Evolutionary conservation across 1,140 invertebrate species (phyloP).

Genomic region (Lepidostoma basale): DNA sequence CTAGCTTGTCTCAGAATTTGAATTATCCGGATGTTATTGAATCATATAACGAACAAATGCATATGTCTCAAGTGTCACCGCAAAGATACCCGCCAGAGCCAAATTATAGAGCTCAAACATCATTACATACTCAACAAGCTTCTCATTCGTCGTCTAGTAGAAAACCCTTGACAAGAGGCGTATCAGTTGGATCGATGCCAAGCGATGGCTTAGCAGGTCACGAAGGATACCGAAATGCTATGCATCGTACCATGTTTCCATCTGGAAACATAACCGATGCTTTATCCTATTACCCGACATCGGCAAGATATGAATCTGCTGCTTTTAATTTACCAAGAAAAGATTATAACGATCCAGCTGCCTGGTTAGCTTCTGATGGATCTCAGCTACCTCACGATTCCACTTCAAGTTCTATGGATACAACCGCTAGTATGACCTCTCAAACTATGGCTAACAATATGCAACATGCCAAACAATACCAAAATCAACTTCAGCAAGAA

Average conservation of each 20-base stretch:
- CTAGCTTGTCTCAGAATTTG: slow-evolving; percentile 64
- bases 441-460: slow-evolving; percentile 63
- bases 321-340: slow-evolving; percentile 62
- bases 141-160: slow-evolving; percentile 52
- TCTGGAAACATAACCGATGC: slow-evolving; percentile 77
- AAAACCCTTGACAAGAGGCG: slow-evolving; percentile 56
- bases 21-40: slow-evolving; percentile 73
- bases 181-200: slow-evolving; percentile 60
- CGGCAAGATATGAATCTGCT: slow-evolving; percentile 69
- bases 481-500: slow-evolving; percentile 64
- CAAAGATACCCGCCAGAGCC: slow-evolving; percentile 60
- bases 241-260: slow-evolving; percentile 72
- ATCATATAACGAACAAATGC: slow-evolving; percentile 66
- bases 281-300: slow-evolving; percentile 76
- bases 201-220: slow-evolving; percentile 65
- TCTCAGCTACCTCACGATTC: slow-evolving; percentile 63
- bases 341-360: slow-evolving; percentile 63
- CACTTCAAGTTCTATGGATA: slow-evolving; percentile 66
- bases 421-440: slow-evolving; percentile 64
- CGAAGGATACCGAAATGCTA: slow-evolving; percentile 69
- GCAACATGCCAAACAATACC: slow-evolving; percentile 64
- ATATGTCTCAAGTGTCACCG: slow-evolving; percentile 53
- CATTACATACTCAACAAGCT: slow-evolving; percentile 55
- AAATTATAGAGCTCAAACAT: slow-evolving; percentile 62
- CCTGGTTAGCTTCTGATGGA: slow-evolving; percentile 64